These are phyloP conservation scores for Polyommatus iphigenia DNA, from an alignment of 2,888 invertebrate genomes.

Conservation along the genomic window DNA sequence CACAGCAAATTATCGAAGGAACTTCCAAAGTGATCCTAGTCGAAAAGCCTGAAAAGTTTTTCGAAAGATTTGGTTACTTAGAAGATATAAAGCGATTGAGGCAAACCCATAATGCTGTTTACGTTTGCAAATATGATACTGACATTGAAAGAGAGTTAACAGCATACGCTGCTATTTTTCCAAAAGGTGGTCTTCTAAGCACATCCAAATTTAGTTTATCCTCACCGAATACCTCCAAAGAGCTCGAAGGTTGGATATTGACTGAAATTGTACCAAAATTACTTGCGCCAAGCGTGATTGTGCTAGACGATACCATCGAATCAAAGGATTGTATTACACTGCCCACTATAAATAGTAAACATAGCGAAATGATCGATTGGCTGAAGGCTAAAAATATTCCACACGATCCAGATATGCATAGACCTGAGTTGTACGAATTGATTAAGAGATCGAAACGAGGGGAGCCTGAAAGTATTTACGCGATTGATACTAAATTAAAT, in stretches of 20 bases:
- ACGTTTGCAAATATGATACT: conserved; percentile 8
- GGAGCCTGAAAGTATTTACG: conserved; percentile 13
- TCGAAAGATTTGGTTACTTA: conserved; percentile 28
- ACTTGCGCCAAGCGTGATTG: conserved; percentile 19
- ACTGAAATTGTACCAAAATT: not conserved
- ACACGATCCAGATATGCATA: conserved; percentile 13
- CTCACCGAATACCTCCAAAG: not conserved
- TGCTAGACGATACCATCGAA: conserved; percentile 21
- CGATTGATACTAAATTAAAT: conserved; percentile 22
- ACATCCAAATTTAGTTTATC: not conserved
- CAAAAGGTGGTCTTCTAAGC: not conserved
- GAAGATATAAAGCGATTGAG: conserved; percentile 19
- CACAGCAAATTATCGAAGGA: conserved; percentile 18
- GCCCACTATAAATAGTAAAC: conserved; percentile 18
- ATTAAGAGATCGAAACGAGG: conserved; percentile 27
- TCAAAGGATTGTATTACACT: not conserved
- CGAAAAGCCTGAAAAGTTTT: conserved; percentile 15
- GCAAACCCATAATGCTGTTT: conserved; percentile 12
- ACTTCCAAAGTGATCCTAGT: conserved; percentile 28
- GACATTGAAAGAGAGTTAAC: not conserved
- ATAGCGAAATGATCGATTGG: conserved; percentile 27
- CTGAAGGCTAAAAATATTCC: conserved; percentile 22
- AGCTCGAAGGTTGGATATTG: conserved; percentile 12
- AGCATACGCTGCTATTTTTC: not conserved
- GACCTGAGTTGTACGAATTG: conserved; percentile 27